Evolutionary conservation across 2,797 vertebrate species (phyloP), one percentile per base, ranked within the genome.

Genomic region (Huso huso): DNA sequence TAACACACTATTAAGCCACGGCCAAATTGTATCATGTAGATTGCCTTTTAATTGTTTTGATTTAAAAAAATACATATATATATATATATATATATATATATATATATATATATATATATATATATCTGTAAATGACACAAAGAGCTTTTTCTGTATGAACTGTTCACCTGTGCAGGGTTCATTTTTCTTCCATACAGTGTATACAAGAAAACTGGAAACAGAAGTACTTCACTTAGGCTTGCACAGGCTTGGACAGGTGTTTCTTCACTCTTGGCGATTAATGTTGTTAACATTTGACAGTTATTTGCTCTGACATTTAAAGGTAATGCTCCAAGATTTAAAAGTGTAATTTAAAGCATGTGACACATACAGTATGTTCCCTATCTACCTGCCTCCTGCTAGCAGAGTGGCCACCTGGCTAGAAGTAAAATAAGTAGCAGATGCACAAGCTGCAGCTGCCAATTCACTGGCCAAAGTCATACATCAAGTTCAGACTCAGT

Each of bases 231-330:
- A 37, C 37, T 37, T 37, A 37, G 37, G 37, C 37, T 37, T 37
- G 3, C 37, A 58, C 3, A 11, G 10, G 55, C 55, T n/a, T 13
- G 12, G 55, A 2, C 10, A 11, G 12, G 8, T 11, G 6, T 58
- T 2, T 58, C 55, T 58, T n/a, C 12, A 11, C 11, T 58, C 15
- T 58, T 58, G 55, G 6, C 12, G 12, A 11, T n/a, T 11, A 58
- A 58, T 58, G 55, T 58, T 58, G 37, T 37, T 37, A 37, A 37
- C 37, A 37, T 37, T 37, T 37, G 7, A 58, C 6, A 12, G 12
- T 13, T n/a, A n/a, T n/a, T 58, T 58, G 55, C 55, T 58, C 55
- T 58, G 55, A 58, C 55, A 58, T 11, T n/a, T 7, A 58, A n/a
- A 58, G 55, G 55, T n/a, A 58, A 58, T 11, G 10, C 15, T n/a